Conservation (phyloP, 2,113 vertebrate genomes). For the Salvelinus sp. region DNA sequence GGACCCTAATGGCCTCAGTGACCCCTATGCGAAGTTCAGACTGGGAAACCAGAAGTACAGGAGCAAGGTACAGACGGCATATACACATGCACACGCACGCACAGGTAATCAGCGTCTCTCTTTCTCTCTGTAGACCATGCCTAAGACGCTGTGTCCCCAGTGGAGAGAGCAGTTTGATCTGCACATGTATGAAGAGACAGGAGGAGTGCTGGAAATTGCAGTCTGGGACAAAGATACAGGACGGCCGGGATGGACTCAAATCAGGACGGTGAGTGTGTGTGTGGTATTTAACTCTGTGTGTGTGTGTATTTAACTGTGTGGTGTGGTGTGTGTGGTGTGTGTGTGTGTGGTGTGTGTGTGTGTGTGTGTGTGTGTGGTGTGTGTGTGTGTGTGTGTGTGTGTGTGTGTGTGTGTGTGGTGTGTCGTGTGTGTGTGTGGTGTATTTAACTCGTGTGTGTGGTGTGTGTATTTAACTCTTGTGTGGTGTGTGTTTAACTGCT, state of each 20-base stretch:
- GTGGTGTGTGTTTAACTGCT: too few relatives aligned
- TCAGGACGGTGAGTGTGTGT: conserved; percentile 82
- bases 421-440: conserved; percentile 70
- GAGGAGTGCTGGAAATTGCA: conserved; percentile 86
- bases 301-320: not conserved
- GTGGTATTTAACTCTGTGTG: not conserved
- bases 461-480: too few relatives aligned
- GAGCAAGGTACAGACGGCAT: conserved; percentile 84
- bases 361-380: not conserved
- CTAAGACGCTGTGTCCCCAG: conserved; percentile 91
- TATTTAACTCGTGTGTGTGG: too few relatives aligned
- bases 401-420: conserved; percentile 49
- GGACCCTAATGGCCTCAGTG: conserved; percentile 90
- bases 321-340: too few relatives aligned
- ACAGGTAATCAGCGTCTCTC: not conserved
- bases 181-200: conserved; percentile 87
- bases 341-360: not conserved
- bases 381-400: conserved; percentile 54
- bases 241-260: conserved; percentile 88
- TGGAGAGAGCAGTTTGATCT: conserved; percentile 97
- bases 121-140: conserved; percentile 77
- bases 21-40: conserved; percentile 92
- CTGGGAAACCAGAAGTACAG: conserved; percentile 91
- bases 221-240: conserved; percentile 93
- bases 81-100: not conserved